Evolutionary conservation across 2,797 vertebrate species (phyloP).

Genomic region (Manis pentadactyla): DNA sequence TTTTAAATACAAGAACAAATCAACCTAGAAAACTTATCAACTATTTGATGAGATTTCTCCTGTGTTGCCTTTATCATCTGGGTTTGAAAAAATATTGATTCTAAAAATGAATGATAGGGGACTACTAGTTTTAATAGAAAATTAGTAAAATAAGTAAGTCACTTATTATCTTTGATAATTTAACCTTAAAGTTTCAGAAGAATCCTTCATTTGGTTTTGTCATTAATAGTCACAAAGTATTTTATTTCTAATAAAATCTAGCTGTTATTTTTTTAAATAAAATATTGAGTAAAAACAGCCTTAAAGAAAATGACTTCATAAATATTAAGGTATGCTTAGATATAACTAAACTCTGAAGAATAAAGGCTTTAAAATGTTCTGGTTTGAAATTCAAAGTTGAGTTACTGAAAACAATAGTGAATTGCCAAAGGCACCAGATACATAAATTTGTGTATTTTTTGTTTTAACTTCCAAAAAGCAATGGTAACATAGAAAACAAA

Average conservation of each 20-base stretch:
- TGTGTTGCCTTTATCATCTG: not conserved
- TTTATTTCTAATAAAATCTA: constrained; percentile 43
- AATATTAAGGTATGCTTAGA: constrained; percentile 11
- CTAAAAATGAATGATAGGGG: constrained; percentile 20
- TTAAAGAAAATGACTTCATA: not conserved
- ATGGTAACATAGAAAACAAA: not conserved
- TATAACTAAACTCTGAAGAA: constrained; percentile 5
- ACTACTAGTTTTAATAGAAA: constrained; percentile 26
- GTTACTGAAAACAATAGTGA: not conserved
- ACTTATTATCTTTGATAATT: constrained; percentile 14
- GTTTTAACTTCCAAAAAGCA: constrained; percentile 12
- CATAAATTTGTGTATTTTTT: not conserved
- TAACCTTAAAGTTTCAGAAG: constrained; percentile 35
- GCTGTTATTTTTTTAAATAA: constrained; percentile 25
- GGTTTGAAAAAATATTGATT: not conserved
- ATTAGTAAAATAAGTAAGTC: constrained; percentile 20
- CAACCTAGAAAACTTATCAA: not conserved
- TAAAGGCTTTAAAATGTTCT: constrained; percentile 43
- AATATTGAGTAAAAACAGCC: not conserved
- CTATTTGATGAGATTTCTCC: not conserved
- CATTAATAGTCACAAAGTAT: constrained; percentile 1
- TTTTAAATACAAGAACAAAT: not conserved
- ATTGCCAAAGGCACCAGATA: not conserved
- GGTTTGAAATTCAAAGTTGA: not conserved
- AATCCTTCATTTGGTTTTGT: not conserved